Conservation (phyloP, 2,113 vertebrate species). For the Pleuronectes platessa region DNA sequence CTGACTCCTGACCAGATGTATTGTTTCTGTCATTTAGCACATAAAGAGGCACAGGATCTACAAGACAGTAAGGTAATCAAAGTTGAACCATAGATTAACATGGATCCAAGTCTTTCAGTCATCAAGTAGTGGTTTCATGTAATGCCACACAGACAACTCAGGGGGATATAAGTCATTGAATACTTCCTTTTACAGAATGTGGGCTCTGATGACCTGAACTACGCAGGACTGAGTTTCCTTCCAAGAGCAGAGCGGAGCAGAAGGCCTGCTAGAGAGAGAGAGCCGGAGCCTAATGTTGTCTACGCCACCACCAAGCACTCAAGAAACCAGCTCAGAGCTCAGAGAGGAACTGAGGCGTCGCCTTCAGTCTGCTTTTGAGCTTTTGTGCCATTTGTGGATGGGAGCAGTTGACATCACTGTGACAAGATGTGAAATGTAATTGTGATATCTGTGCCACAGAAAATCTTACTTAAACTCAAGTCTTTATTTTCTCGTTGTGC, state of each 20-base stretch:
- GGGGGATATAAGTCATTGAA: not conserved
- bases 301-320: slow-evolving; percentile 18
- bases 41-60: not conserved
- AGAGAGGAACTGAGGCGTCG: too few species aligned
- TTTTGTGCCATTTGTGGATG: too few species aligned
- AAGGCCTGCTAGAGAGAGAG: not conserved
- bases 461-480: too few species aligned
- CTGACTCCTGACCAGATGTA: not conserved
- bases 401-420: too few species aligned
- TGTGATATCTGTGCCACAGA: too few species aligned
- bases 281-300: not conserved
- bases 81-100: not conserved
- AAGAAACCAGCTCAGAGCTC: not conserved
- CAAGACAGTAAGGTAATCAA: not conserved
- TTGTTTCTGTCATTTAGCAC: not conserved
- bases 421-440: too few species aligned
- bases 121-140: too few species aligned
- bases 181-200: not conserved
- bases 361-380: too few species aligned
- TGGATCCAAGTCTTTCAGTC: not conserved
- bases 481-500: too few species aligned
- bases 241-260: not conserved
- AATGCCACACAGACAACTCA: too few species aligned
- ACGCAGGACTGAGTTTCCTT: not conserved
- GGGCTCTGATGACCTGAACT: not conserved